Conservation (phyloP, 2,888 invertebrate genomes). For the Bhutanitis thaidina region DNA sequence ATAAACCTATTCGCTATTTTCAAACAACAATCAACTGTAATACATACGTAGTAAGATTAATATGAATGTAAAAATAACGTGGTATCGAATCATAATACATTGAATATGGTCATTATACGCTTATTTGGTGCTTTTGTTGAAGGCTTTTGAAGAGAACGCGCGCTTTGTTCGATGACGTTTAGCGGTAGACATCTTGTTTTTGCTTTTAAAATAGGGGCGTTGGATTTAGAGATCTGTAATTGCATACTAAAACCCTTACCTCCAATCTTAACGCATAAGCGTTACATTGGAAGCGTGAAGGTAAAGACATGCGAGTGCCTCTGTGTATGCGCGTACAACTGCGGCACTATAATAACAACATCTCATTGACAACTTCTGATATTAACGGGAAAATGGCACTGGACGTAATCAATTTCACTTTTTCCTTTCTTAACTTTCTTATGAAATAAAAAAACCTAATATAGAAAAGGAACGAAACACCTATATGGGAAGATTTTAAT, state of each 20-base stretch:
- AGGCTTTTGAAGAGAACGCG: constrained; percentile 43
- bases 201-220: constrained; percentile 44
- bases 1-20: neutral
- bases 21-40: constrained; percentile 18
- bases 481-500: no score
- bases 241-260: neutral
- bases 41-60: constrained; percentile 7
- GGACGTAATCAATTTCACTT: no score
- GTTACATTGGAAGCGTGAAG: no score
- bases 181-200: constrained; percentile 70
- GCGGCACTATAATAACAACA: no score
- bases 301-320: no score
- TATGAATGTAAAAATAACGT: constrained; percentile 23
- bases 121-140: constrained; percentile 64
- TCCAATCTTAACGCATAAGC: no score
- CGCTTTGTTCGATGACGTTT: constrained; percentile 59
- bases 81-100: constrained; percentile 43
- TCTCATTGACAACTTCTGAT: no score
- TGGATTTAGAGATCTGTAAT: constrained; percentile 36
- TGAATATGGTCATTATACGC: constrained; percentile 71
- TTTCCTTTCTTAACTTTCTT: no score
- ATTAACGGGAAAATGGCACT: no score
- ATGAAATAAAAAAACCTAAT: no score
- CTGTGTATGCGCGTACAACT: no score
- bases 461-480: no score